phyloP scores from a whole-genome alignment of 1,140 invertebrate species.

The Wasmannia auropunctata region DNA sequence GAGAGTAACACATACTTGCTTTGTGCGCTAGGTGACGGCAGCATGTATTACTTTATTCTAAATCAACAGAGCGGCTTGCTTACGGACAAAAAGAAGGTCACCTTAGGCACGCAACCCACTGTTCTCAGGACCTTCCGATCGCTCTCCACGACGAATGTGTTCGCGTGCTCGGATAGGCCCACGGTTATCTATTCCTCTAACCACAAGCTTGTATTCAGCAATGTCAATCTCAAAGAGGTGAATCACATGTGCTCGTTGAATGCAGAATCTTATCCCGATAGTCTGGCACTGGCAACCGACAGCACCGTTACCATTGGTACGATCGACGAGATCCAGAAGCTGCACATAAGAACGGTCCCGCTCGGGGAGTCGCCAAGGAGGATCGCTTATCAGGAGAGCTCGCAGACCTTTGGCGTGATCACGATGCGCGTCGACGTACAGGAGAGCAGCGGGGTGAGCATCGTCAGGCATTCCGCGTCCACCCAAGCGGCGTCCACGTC shows the following conservation, averaged over 20 bases:
- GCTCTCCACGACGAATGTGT: constrained; percentile 97
- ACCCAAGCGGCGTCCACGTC: constrained; percentile 88
- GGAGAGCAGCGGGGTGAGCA: constrained; percentile 89
- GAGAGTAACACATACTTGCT: constrained; percentile 96
- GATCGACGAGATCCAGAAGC: constrained; percentile 99
- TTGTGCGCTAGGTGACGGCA: constrained; percentile 98
- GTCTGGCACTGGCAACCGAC: constrained; percentile 97
- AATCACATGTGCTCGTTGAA: constrained; percentile 99
- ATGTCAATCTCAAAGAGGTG: constrained; percentile 99
- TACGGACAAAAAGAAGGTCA: constrained; percentile 95
- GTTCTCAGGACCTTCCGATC: constrained; percentile 96
- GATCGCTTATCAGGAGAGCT: constrained; percentile 97
- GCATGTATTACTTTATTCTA: constrained; percentile 98
- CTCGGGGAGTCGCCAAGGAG: constrained; percentile 96
- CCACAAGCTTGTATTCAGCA: constrained; percentile 99
- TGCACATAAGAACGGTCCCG: constrained; percentile 98
- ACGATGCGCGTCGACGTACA: constrained; percentile 95
- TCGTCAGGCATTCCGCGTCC: constrained; percentile 91
- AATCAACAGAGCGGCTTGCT: constrained; percentile 90
- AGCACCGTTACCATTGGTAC: constrained; percentile 98
- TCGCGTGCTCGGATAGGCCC: constrained; percentile 99
- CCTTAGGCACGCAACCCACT: constrained; percentile 98
- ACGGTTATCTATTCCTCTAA: constrained; percentile 99
- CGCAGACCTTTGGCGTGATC: constrained; percentile 97
- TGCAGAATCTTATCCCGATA: constrained; percentile 97